phyloP scores from a whole-genome alignment of 2,113 vertebrate species.

The Speoplatyrhinus poulsoni region DNA sequence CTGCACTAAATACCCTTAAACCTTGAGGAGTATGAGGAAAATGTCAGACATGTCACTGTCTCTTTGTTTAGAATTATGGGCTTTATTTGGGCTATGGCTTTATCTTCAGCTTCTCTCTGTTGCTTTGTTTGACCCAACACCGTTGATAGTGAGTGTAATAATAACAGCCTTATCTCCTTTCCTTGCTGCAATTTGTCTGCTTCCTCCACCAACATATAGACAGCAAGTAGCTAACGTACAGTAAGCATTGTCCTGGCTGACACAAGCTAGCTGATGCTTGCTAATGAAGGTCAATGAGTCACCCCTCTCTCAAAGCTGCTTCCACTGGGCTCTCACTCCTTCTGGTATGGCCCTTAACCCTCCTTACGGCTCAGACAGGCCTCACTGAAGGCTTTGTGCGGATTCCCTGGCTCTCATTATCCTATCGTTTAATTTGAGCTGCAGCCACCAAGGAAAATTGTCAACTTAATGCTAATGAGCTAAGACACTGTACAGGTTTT shows the following conservation, averaged over 20 bases:
- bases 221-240: slow-evolving; percentile 38
- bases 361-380: slow-evolving; percentile 18
- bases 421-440: slow-evolving; percentile 36
- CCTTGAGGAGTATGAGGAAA: slow-evolving; percentile 9
- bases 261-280: slow-evolving; percentile 32
- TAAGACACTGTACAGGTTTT: slow-evolving; percentile 30
- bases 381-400: slow-evolving; percentile 22
- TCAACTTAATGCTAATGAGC: slow-evolving; percentile 40
- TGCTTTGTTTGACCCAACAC: slow-evolving; percentile 18
- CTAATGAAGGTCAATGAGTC: slow-evolving; percentile 70
- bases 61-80: slow-evolving; percentile 16
- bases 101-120: slow-evolving; percentile 17
- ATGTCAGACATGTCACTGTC: slow-evolving; percentile 13
- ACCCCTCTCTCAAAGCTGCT: slow-evolving; percentile 19
- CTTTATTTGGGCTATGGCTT: slow-evolving; percentile 32
- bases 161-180: slow-evolving; percentile 58
- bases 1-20: background rate
- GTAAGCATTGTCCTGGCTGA: slow-evolving; percentile 41
- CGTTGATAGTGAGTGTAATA: slow-evolving; percentile 51
- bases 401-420: slow-evolving; percentile 28
- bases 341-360: slow-evolving; percentile 36
- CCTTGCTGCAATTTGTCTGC: slow-evolving; percentile 51
- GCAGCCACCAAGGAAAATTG: slow-evolving; percentile 20
- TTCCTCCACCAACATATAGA: slow-evolving; percentile 30
- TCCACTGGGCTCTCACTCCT: slow-evolving; percentile 31